Conservation (phyloP, 2,888 invertebrate genomes). For the Cheilosia impressa region DNA sequence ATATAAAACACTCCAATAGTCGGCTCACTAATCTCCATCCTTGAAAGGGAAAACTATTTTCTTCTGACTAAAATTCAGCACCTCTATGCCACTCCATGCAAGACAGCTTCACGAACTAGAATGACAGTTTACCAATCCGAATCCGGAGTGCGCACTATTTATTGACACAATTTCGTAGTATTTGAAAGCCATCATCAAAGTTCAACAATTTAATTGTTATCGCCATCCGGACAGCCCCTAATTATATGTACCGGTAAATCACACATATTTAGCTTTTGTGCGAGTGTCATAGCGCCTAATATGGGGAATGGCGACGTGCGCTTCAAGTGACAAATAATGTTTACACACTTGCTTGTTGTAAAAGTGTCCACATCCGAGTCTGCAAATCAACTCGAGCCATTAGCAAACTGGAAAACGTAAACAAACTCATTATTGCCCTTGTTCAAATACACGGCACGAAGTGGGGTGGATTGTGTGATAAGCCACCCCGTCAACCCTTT, state of each 20-base stretch:
- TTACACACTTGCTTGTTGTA: conserved; percentile 49
- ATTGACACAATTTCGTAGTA: neutral
- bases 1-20: conserved; percentile 81
- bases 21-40: conserved; percentile 82
- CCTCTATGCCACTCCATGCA: neutral
- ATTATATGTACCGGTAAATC: conserved; percentile 37
- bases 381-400: conserved; percentile 39
- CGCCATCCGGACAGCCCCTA: conserved; percentile 23
- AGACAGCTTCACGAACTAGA: neutral
- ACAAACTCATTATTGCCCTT: conserved; percentile 64
- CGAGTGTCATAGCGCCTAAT: conserved; percentile 28
- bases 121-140: conserved; percentile 15
- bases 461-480: conserved; percentile 3
- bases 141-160: conserved; percentile 2
- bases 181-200: conserved; percentile 3
- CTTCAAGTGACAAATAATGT: conserved; percentile 61
- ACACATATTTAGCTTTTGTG: conserved; percentile 47
- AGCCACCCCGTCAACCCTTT: conserved; percentile 16
- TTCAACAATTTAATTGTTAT: conserved; percentile 47
- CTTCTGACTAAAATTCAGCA: neutral
- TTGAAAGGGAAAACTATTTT: neutral
- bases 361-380: conserved; percentile 40
- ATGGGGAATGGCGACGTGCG: neutral
- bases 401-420: conserved; percentile 49
- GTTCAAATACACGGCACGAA: conserved; percentile 46